Conservation (phyloP, 2,888 invertebrate species). For the Malthinus flaveolus region DNA sequence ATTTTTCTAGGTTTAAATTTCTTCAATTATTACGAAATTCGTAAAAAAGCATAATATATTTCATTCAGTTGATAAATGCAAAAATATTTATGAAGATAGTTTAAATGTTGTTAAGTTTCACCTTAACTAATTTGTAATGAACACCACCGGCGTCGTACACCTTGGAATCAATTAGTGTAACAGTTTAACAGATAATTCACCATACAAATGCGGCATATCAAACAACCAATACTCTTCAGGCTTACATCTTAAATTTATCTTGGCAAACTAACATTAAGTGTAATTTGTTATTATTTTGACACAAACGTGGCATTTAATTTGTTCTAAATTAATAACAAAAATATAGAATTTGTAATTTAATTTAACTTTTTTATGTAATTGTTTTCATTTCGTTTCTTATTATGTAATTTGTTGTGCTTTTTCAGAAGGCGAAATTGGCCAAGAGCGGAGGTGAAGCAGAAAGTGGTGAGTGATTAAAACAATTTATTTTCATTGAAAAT, state of each 20-base stretch:
- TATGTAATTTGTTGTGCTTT: no score
- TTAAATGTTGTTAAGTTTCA: conserved; percentile 22
- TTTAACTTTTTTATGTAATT: conserved; percentile 13
- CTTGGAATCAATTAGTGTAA: conserved; percentile 39
- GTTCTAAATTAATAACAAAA: conserved; percentile 18
- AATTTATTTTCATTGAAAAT: no score
- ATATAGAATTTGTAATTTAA: no score
- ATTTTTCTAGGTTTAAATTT: no score
- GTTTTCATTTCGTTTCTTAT: no score
- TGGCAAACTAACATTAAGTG: conserved; percentile 29
- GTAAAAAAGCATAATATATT: no score
- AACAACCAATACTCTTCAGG: conserved; percentile 23
- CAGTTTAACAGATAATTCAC: conserved; percentile 41
- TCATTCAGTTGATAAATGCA: conserved; percentile 15
- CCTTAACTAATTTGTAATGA: conserved; percentile 40
- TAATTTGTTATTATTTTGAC: conserved; percentile 37
- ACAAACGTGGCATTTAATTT: conserved; percentile 30
- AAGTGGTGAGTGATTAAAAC: no score
- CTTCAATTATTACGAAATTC: no score
- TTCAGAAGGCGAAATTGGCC: no score
- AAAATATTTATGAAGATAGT: conserved; percentile 23
- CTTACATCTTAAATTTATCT: conserved; percentile 23
- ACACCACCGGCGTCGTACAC: conserved; percentile 37
- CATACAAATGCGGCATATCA: conserved; percentile 27
- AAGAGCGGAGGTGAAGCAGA: no score